Base-by-base conservation (phyloP, 2,113 vertebrate species). In the Falcunculus frontatus region DNA sequence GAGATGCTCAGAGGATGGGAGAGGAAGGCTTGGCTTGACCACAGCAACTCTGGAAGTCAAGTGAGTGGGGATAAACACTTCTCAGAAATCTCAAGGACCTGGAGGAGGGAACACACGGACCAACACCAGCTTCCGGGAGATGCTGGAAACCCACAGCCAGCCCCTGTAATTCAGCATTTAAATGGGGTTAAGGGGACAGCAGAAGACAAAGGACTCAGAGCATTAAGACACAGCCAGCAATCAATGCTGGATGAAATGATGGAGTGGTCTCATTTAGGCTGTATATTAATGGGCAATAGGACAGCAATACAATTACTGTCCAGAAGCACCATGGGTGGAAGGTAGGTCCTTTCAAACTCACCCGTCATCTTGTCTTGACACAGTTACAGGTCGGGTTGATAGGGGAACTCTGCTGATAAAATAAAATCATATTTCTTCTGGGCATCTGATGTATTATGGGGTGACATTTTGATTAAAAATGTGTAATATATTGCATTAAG, bases 301-400 rank as follows among this genome's bases (percentile, higher is more conserved):
- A 84, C 67, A 93, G 90, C 83, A 96, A 88, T 23, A 92, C 82
- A 86, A 88, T 94, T 85, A 50, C 49, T 88, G 90, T 17, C 90
- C 94, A 83, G 63, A 85, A 80, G 26, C 49, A 32, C 25, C 0
- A 0, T 57, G 37, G 55, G 88, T 12, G 19, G 62, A 83, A 78
- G 65, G 76, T 6, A 32, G 59, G 50, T 88, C 50, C 69, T 93
- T 93, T 83, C 78, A 93, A 87, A 76, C 90, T 53, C 76, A 83
- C 85, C 94, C 80, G 46, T 92, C 94, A 77, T 85, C 78, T 83
- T 68, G 56, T 88, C 82, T 62, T 83, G 82, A 88, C 63, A 57
- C 0, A 1, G 56, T 46, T 64, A 50, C 63, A 77, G 92, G 37
- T 60, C 18, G 1, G 39, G 57, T 16, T 93, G 82, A 80, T 41